Conservation (phyloP, 2,113 vertebrate genomes). For the Terrapene triunguis region DNA sequence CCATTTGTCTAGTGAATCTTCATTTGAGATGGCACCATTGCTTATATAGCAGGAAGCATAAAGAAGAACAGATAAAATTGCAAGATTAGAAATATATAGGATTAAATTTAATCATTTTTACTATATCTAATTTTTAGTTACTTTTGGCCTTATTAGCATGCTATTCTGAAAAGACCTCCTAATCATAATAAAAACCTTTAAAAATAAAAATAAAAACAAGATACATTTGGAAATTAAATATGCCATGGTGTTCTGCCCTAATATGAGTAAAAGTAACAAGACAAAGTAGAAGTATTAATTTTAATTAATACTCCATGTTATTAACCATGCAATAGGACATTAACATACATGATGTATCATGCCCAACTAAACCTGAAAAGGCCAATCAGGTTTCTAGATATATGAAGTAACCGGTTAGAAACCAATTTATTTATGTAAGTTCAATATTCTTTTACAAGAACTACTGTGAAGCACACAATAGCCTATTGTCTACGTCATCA, state of each 20-base stretch:
- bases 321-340: not conserved
- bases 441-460: not conserved
- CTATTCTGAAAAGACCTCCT: too few species aligned
- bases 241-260: not conserved
- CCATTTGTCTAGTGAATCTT: not conserved
- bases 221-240: not conserved
- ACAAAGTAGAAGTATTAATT: not conserved
- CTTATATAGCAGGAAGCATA: not conserved
- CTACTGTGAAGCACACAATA: constrained; percentile 38
- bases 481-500: constrained; percentile 39
- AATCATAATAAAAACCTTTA: not conserved
- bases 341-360: not conserved
- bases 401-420: not conserved
- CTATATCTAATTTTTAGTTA: not conserved
- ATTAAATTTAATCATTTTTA: not conserved
- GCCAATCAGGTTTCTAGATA: constrained; percentile 34
- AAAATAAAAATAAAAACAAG: not conserved
- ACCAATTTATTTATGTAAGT: accelerated
- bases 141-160: not conserved
- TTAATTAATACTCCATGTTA: constrained; percentile 1
- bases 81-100: not conserved
- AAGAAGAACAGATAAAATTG: not conserved
- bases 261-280: constrained; percentile 3
- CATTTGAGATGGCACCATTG: not conserved
- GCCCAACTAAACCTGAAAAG: not conserved